Evolutionary conservation across 2,888 invertebrate genomes (phyloP), one percentile per base, ranked within the genome.

Genomic region (Tenthredo mesomela): DNA sequence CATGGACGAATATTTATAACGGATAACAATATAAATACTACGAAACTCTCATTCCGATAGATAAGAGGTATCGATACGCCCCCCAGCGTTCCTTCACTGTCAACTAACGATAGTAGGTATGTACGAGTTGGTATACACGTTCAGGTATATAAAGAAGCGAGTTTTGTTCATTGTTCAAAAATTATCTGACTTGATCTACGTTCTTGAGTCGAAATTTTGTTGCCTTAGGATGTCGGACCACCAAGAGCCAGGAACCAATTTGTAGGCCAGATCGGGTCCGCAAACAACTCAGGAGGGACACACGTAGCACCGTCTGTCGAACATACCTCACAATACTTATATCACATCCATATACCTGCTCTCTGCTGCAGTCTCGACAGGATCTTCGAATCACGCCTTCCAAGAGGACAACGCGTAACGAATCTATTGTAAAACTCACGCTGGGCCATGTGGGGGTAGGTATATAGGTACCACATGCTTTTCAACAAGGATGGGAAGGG

Each of bases 321-420:
- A 84, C 73, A 84, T 61, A 65, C 33, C 29, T 12, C 71, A 70
- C 61, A 25, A 61, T 67, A 12, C 43, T 43, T 77, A 77, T 25
- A 50, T 50, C 54, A 54, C 47, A 54, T 21, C 29, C 50, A n/a
- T 77, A 77, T 77, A 29, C 54, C 29, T 54, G 54, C 80, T n/a
- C 47, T 33, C 9, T 9, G 10, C 50, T 77, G 25, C 58, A 37
- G 80, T 21, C 80, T 50, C 37, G 5, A 61, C 37, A 25, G 75
- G 43, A 58, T 40, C 58, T 21, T 25, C 29, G 58, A 84, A 75
- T 71, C 71, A 71, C 73, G 84, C 54, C 73, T 73, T 40, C 84
- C 40, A 73, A 71, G 73, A 73, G 73, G 71, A 73, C 84, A 58
- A 61, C 78, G 78, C 84, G 73, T 84, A 73, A 84, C 73, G 84